A percentile compares a stretch with the other conserved stretches of the same genome.
Conservation (phyloP, 2,888 invertebrate species). For the Cancer borealis region DNA sequence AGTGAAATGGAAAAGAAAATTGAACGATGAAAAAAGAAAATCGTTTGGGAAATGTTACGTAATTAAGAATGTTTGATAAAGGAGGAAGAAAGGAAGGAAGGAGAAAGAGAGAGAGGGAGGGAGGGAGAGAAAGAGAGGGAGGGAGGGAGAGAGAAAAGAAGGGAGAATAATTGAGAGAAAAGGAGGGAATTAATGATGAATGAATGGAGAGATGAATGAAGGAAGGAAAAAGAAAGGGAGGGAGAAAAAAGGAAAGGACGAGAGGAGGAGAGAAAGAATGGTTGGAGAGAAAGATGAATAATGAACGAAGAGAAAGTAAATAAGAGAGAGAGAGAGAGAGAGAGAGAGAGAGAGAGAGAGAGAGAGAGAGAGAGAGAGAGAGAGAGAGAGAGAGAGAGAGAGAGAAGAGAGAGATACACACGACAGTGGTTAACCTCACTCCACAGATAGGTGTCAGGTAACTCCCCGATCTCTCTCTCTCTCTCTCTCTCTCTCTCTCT, state of each 20-base stretch:
- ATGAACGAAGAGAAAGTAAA: too few relatives aligned
- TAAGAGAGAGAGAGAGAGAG: background rate
- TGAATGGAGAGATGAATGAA: background rate
- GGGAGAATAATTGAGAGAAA: background rate
- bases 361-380: background rate
- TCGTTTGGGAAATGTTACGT: too few relatives aligned
- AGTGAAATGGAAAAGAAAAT: background rate
- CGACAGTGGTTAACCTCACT: background rate
- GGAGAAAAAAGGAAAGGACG: background rate
- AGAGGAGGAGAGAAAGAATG: background rate
- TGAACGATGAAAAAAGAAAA: too few relatives aligned
- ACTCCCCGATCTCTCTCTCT: background rate
- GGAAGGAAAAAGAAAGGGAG: background rate
- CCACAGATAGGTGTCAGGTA: background rate
- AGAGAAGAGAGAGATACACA: background rate
- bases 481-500: background rate
- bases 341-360: slow-evolving; percentile 18
- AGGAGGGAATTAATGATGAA: background rate
- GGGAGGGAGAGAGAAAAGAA: background rate
- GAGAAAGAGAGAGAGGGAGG: background rate
- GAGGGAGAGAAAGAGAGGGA: background rate
- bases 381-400: slow-evolving; percentile 17
- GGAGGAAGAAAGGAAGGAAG: background rate
- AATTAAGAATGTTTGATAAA: background rate
- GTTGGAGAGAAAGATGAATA: too few relatives aligned